phyloP scores from a whole-genome alignment of 2,797 vertebrate species.

The Eupleurogrammus muticus region DNA sequence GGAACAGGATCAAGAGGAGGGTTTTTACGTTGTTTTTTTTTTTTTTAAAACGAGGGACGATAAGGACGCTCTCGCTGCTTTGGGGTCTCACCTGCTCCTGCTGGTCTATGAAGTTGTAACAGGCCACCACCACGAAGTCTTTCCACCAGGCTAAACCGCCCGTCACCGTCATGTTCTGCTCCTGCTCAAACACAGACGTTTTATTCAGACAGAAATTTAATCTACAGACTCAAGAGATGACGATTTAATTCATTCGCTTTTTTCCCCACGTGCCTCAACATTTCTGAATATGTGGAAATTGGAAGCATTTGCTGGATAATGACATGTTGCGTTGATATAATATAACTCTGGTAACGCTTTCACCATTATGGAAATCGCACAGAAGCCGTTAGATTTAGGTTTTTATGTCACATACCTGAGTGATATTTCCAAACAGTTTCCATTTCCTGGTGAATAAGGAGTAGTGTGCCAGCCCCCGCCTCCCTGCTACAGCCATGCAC shows the following conservation, averaged over 20 bases:
- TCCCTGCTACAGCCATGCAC: slow-evolving; percentile 95
- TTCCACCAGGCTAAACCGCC: slow-evolving; percentile 99
- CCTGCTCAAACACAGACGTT: slow-evolving; percentile 77
- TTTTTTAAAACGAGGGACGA: neutral
- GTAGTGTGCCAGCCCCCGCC: slow-evolving; percentile 98
- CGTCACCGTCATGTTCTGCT: slow-evolving; percentile 98
- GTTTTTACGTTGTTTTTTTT: too few relatives aligned
- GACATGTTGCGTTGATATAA: neutral
- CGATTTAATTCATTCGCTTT: neutral
- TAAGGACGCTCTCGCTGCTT: neutral
- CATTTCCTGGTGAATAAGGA: slow-evolving; percentile 97
- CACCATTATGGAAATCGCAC: neutral
- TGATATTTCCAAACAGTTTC: slow-evolving; percentile 99
- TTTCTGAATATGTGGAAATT: too few relatives aligned
- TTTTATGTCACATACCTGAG: slow-evolving; percentile 87
- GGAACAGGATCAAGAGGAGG: neutral
- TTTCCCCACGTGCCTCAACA: neutral
- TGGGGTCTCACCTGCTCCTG: slow-evolving; percentile 92
- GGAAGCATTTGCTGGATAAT: neutral
- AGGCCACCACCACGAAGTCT: slow-evolving; percentile 95
- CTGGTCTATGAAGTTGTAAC: slow-evolving; percentile 95
- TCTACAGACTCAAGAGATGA: neutral
- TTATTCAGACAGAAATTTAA: neutral
- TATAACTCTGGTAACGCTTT: neutral
- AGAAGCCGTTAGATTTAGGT: neutral